Percentiles rank a stretch among this genome's conserved stretches.
phyloP scores from a whole-genome alignment of 2,797 vertebrate genomes.

The Octomys mimax region DNA sequence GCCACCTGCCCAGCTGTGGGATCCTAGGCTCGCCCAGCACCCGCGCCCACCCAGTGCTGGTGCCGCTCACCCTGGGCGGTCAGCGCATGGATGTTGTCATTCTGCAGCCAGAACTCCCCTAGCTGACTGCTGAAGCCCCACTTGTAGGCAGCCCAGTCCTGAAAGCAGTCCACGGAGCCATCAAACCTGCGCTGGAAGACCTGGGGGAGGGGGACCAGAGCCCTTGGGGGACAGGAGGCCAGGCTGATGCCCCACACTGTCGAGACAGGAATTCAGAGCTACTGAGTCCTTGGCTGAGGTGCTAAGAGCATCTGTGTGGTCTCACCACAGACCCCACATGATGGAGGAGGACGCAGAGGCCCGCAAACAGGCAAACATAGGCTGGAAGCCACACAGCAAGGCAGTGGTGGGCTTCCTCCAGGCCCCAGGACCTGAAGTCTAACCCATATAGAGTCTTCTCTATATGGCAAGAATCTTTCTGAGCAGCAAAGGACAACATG shows the following conservation, averaged over 20 bases:
- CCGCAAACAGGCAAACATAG: neutral
- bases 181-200: constrained; percentile 87
- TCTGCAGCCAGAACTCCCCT: constrained; percentile 88
- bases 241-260: accelerated
- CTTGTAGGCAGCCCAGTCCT: constrained; percentile 84
- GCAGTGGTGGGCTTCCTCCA: accelerated
- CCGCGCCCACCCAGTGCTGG: accelerated
- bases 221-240: neutral
- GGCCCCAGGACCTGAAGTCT: neutral
- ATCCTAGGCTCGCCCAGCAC: neutral
- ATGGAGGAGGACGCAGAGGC: accelerated
- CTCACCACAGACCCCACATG: accelerated
- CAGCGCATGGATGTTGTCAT: constrained; percentile 76
- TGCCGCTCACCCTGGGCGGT: constrained; percentile 52
- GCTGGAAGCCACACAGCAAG: neutral
- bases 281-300: accelerated
- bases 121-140: constrained; percentile 85
- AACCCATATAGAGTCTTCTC: accelerated
- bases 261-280: accelerated
- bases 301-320: accelerated
- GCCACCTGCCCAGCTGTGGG: neutral
- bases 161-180: constrained; percentile 85
- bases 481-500: neutral
- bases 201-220: neutral
- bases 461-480: neutral